A percentile compares a stretch with the other conserved stretches of the same genome.
phyloP scores from a whole-genome alignment of 2,797 vertebrate species.

The Decapterus maruadsi region DNA sequence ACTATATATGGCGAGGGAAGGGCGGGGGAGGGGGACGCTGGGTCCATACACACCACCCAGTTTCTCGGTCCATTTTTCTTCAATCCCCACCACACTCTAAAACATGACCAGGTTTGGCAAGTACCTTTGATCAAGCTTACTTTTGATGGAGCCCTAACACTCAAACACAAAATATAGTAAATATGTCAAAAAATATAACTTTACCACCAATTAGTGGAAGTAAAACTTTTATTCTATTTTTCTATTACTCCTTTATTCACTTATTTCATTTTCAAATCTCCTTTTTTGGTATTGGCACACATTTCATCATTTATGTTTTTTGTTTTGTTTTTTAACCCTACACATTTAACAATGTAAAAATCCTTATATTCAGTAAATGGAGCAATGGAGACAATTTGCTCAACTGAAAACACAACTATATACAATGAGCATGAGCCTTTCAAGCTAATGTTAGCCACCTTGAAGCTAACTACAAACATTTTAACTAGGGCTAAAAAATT shows the following conservation, averaged over 20 bases:
- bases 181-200: conserved; percentile 7
- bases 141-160: conserved; percentile 4
- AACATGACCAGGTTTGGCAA: conserved; percentile 39
- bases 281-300: not conserved
- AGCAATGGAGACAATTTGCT: not conserved
- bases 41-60: conserved; percentile 36
- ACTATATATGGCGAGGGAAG: conserved; percentile 77
- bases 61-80: conserved; percentile 51
- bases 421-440: not conserved
- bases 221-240: not conserved
- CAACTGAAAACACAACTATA: not conserved
- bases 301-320: not conserved
- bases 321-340: not conserved
- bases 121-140: conserved; percentile 20
- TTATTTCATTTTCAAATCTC: not conserved
- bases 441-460: not conserved
- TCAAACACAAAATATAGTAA: conserved; percentile 13
- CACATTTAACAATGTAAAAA: not conserved
- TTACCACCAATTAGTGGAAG: not conserved
- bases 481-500: too few relatives aligned
- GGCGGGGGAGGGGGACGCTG: conserved; percentile 31
- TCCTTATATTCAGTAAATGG: not conserved
- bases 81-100: conserved; percentile 31
- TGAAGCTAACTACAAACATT: not conserved
- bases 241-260: not conserved